Conservation (phyloP, 1,140 invertebrate genomes). For the Drosophila neocordata region DNA sequence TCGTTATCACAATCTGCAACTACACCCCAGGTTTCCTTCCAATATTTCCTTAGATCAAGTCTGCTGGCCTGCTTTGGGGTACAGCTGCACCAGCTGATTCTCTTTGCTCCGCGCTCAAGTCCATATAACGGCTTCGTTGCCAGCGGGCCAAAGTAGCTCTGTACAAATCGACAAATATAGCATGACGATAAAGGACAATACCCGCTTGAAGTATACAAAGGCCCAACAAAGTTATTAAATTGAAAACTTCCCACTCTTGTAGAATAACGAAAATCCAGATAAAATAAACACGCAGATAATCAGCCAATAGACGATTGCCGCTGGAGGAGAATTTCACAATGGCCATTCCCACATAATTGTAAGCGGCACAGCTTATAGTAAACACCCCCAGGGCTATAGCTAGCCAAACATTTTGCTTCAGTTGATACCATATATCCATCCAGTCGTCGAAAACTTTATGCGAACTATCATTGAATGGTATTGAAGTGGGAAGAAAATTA, state of each 20-base stretch:
- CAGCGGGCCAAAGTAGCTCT: slow-evolving; percentile 54
- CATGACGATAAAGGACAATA: slow-evolving; percentile 91
- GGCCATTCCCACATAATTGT: slow-evolving; percentile 97
- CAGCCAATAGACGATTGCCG: slow-evolving; percentile 96
- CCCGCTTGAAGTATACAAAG: slow-evolving; percentile 89
- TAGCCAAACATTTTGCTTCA: slow-evolving; percentile 84
- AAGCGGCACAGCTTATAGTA: slow-evolving; percentile 96
- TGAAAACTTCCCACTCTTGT: slow-evolving; percentile 91
- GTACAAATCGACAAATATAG: slow-evolving; percentile 84
- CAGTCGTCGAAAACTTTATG: slow-evolving; percentile 92
- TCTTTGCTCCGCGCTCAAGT: slow-evolving; percentile 33
- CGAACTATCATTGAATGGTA: slow-evolving; percentile 91
- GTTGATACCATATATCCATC: slow-evolving; percentile 92
- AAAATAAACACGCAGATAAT: slow-evolving; percentile 93
- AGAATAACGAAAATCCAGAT: slow-evolving; percentile 93
- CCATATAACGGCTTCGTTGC: slow-evolving; percentile 61
- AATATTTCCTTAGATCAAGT: slow-evolving; percentile 54
- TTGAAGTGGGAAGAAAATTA: slow-evolving; percentile 90
- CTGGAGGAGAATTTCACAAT: slow-evolving; percentile 97
- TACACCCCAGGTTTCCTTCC: background rate
- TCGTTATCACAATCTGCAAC: slow-evolving; percentile 62
- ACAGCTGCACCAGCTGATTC: slow-evolving; percentile 26
- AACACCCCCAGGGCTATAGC: slow-evolving; percentile 87
- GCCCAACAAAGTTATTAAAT: slow-evolving; percentile 91
- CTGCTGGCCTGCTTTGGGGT: slow-evolving; percentile 70